Base-by-base conservation (phyloP, 92 coral and sea anemone species). In the Epizoanthus ramosus region DNA sequence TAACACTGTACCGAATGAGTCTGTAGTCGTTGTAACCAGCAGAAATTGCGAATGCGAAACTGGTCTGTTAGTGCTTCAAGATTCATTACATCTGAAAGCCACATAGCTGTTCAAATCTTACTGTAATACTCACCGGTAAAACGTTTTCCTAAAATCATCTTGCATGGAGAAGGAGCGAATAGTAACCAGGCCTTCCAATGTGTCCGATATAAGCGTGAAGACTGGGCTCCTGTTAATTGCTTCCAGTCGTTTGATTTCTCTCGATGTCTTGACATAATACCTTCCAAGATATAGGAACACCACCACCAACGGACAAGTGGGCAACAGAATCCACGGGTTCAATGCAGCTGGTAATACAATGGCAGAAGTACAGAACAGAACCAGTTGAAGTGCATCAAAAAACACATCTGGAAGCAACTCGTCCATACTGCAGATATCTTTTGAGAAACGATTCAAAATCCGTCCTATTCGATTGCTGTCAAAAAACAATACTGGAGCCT, bases 151-250 rank as follows among this genome's bases (percentile, higher is more conserved):
- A 68, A 89, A 89, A 10, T 88, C 92, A 33, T 82, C 60, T 69
- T 89, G 80, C 92, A 85, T 89, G 45, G 83, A 85, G 60, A 80
- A 88, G 74, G 89, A 89, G 60, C 92, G 83, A 70, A 83, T 89
- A 10, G 92, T 89, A 66, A 89, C 92, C 92, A 89, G 31, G 86
- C 92, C 92, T 81, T 71, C 92, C 19, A 89, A 74, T 21, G 92
- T 89, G 74, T 89, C 89, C 50, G 92, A 88, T 63, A 89, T 71
- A 77, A 85, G 92, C 56, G 92, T 67, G 75, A 85, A 89, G 80
- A 89, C 89, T 85, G 92, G 92, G 82, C 92, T 89, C 43, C 92
- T 86, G 59, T 89, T 89, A 63, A 89, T 81, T 50, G 92, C 92
- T 61, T 89, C 92, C 33, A 89, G 77, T 23, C 92, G 79, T 23